Evolutionary conservation across 2,797 vertebrate genomes (phyloP).

Genomic region (Muscicapa comitata): DNA sequence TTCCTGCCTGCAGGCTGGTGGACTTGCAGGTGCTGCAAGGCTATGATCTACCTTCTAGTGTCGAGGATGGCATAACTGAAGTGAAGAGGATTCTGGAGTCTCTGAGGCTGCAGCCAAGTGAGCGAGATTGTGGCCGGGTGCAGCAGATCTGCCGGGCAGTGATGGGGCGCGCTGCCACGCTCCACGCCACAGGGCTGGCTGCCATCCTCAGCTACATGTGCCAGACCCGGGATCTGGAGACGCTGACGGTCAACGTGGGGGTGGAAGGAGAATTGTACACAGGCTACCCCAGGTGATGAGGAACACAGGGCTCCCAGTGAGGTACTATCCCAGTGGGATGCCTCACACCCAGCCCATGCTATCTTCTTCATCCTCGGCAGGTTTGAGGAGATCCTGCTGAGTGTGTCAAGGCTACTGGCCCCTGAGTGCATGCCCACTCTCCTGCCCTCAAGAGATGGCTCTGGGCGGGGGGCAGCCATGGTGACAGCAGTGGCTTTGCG

Average conservation of each 20-base stretch:
- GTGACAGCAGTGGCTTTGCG: slow-evolving; percentile 82
- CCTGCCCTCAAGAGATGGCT: slow-evolving; percentile 75
- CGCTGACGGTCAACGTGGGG: slow-evolving; percentile 69
- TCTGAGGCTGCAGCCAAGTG: slow-evolving; percentile 64
- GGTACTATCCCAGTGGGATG: neutral
- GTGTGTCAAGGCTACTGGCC: slow-evolving; percentile 62
- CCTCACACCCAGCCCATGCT: rapidly evolving
- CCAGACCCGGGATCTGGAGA: slow-evolving; percentile 56
- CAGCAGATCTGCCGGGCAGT: slow-evolving; percentile 73
- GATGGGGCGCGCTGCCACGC: slow-evolving; percentile 72
- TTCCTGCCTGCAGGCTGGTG: rapidly evolving
- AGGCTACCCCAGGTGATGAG: neutral
- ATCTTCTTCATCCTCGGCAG: neutral
- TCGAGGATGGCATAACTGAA: neutral
- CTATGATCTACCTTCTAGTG: slow-evolving; percentile 23
- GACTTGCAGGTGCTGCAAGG: neutral
- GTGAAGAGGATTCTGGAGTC: slow-evolving; percentile 44
- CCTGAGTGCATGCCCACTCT: slow-evolving; percentile 75
- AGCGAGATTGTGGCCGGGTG: slow-evolving; percentile 67
- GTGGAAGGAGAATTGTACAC: slow-evolving; percentile 77
- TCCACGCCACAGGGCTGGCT: slow-evolving; percentile 79
- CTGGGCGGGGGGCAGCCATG: slow-evolving; percentile 80
- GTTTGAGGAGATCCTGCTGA: slow-evolving; percentile 57
- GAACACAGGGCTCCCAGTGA: neutral
- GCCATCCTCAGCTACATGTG: slow-evolving; percentile 76